Evolutionary conservation across 2,113 vertebrate genomes (phyloP).

Genomic region (Odocoileus hemionus): DNA sequence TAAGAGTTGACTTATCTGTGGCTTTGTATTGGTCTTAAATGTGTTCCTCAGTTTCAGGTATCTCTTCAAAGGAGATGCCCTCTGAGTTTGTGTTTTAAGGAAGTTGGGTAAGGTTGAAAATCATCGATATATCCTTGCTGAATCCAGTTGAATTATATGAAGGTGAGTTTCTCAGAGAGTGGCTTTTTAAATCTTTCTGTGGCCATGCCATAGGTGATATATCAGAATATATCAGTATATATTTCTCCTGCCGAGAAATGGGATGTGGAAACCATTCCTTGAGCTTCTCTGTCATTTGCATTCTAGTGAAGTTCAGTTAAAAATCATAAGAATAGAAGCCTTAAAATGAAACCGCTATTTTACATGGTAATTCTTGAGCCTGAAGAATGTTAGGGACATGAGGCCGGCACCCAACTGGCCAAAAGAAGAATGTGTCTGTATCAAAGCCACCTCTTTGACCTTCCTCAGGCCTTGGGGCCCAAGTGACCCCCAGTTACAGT

Average conservation of each 20-base stretch:
- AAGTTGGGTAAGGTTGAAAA: neutral
- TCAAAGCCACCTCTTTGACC: neutral
- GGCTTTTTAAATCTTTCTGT: conserved; percentile 14
- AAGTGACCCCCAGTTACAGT: neutral
- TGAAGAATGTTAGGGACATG: neutral
- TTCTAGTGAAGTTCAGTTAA: neutral
- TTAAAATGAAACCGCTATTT: neutral
- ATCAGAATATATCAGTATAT: neutral
- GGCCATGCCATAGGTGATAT: neutral
- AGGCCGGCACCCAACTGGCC: neutral
- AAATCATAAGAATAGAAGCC: neutral
- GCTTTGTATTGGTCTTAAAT: neutral
- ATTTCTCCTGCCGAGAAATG: conserved; percentile 15
- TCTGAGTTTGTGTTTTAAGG: neutral
- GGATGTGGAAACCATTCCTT: neutral
- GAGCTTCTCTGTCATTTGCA: neutral
- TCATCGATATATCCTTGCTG: neutral
- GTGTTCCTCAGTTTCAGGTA: neutral
- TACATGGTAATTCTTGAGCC: neutral
- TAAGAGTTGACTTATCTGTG: neutral
- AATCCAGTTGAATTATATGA: neutral
- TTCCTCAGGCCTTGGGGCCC: neutral
- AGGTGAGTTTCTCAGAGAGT: neutral
- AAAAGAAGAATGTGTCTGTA: neutral
- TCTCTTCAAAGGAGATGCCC: neutral